phyloP scores from a whole-genome alignment of 2,888 invertebrate genomes.

The Electrophaes corylata region DNA sequence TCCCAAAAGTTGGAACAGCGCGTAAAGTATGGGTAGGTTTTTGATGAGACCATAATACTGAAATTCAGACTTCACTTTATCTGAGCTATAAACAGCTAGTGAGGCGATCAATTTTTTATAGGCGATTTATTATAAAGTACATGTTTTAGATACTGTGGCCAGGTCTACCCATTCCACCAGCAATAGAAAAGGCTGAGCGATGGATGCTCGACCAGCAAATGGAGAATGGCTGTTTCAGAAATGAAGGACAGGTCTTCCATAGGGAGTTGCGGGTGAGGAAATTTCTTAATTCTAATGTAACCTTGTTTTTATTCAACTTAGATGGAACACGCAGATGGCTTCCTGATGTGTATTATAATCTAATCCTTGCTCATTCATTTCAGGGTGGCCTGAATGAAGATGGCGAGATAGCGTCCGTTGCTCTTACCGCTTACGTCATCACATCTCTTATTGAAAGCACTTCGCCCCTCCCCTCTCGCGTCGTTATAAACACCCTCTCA shows the following conservation, averaged over 20 bases:
- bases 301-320: too few relatives aligned
- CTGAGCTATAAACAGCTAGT: too few relatives aligned
- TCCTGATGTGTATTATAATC: neutral
- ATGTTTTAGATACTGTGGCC: constrained; percentile 58
- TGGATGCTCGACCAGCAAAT: constrained; percentile 88
- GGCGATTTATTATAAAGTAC: too few relatives aligned
- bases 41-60: too few relatives aligned
- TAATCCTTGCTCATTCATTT: neutral
- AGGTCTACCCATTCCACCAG: constrained; percentile 53
- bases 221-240: constrained; percentile 91
- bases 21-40: too few relatives aligned
- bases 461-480: constrained; percentile 68
- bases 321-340: too few relatives aligned
- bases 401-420: constrained; percentile 82
- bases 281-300: neutral
- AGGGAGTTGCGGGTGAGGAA: constrained; percentile 77
- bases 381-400: constrained; percentile 83
- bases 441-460: constrained; percentile 86
- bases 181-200: constrained; percentile 61
- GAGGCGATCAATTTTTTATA: neutral
- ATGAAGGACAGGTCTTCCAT: constrained; percentile 88
- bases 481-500: constrained; percentile 83
- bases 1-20: neutral
- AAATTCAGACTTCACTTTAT: too few relatives aligned
- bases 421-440: constrained; percentile 88